Evolutionary conservation across 2,888 invertebrate species (phyloP), one percentile per base, ranked within the genome.

Genomic region (Andrena minutula): DNA sequence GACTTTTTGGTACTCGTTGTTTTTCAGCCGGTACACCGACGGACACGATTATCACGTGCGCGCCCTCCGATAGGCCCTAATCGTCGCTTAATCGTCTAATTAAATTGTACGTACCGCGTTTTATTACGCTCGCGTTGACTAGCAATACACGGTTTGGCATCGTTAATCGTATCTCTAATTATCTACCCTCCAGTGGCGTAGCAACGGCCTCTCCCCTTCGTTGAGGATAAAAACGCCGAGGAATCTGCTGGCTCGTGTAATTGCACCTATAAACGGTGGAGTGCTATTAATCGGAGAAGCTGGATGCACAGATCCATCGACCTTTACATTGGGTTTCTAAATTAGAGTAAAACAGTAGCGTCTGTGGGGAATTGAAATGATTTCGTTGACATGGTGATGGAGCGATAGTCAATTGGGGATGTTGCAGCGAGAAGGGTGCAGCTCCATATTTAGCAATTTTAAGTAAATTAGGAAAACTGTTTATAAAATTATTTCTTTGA

Each of bases 81-180:
- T 80, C 73, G 30, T 63, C 58, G 28, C 58, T 66, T 86, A 86
- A 86, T 82, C 69, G 63, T 16, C 76, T 82, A 83, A 85, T 86
- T 82, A 86, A 81, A 66, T 76, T 63, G 61, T 71, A 76, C 30
- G 69, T 58, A 26, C 23, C n/a, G 75, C 73, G 58, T 69, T 79
- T 82, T 72, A 79, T 78, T 83, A 72, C 75, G 56, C 83, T 70
- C 63, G 51, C 76, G 70, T 77, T 89, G 88, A 88, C 88, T 88
- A 88, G 88, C 82, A 85, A 88, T 85, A 86, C 83, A 83, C 72
- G 56, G 77, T 88, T 88, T 89, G 88, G 89, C 82, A 89, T 89
- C 74, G 86, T 86, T 89, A 76, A 85, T 82, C 66, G 58, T 83
- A 83, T 72, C 53, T 74, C 64, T 73, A 79, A 85, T 87, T 82